Base-by-base conservation (phyloP, 2,113 vertebrate genomes). In the Scomber colias region DNA sequence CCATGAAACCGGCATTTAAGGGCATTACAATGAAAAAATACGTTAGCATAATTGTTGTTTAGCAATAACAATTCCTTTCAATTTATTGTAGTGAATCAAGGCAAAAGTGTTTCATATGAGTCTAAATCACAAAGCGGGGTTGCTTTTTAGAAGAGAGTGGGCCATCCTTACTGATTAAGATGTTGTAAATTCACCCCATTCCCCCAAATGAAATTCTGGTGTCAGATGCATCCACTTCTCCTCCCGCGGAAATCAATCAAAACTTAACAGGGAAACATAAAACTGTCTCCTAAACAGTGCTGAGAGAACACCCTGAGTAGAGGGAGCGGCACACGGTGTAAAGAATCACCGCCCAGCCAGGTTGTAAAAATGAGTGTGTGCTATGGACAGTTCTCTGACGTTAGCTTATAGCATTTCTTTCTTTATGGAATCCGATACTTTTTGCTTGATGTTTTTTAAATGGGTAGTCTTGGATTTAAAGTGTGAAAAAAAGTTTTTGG, bases 161-260 rank as follows among this genome's bases (percentile, higher is more conserved):
- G n/a, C 50, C 71, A n/a, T 90, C 74, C 59, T 76, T 45, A 5
- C 57, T 81, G 75, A 84, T 87, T 84, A 88, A 79, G 45, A 71
- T 11, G 69, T 67, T 31, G n/a, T 84, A 79, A 86, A 88, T 86
- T 81, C 48, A 56, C 71, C 65, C 72, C 54, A 53, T 79, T 85
- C 63, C 40, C 78, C 71, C 64, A 76, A 75, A 86, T 87, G 54
- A 82, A 86, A 84, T 78, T 59, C 65, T 66, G 35, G 40, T 75
- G 81, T 84, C 83, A 77, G 79, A 46, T 72, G 19, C 68, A 54
- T 81, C 61, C 57, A 61, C 44, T 77, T 77, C 57, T 72, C 35
- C 61, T 57, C 61, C 56, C 2, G 30, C 19, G 21, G 57, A 78
- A 35, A 75, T 86, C 72, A 79, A 82, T 89, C 81, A 83, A 49